Evolutionary conservation across 1,140 invertebrate species (phyloP).

Genomic region (Hyles euphorbiae): DNA sequence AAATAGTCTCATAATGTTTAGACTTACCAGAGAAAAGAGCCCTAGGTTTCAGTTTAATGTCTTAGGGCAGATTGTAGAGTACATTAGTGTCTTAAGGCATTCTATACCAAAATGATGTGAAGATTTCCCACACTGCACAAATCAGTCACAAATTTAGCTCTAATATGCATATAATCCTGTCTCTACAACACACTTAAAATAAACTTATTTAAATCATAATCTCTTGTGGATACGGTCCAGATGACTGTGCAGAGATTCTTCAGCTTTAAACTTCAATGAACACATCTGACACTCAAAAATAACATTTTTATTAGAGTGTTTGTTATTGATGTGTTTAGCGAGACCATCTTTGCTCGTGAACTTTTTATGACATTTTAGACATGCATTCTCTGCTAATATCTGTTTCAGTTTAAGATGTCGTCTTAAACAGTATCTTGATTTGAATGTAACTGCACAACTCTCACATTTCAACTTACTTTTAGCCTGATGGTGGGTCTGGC

Average conservation of each 20-base stretch:
- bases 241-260: conserved; percentile 50
- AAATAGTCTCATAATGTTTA: too few species aligned
- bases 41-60: too few species aligned
- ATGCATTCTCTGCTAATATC: conserved; percentile 51
- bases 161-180: too few species aligned
- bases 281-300: conserved; percentile 58
- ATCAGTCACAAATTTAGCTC: too few species aligned
- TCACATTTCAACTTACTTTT: conserved; percentile 63
- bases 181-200: neutral
- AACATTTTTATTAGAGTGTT: conserved; percentile 56
- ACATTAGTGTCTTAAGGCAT: too few species aligned
- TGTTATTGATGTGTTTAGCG: conserved; percentile 53
- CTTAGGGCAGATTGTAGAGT: too few species aligned
- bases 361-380: conserved; percentile 62
- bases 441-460: conserved; percentile 59
- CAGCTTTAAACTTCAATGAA: conserved; percentile 58
- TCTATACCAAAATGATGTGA: too few species aligned
- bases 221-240: conserved; percentile 56
- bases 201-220: conserved; percentile 43
- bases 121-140: too few species aligned
- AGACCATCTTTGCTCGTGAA: conserved; percentile 51
- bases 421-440: conserved; percentile 60
- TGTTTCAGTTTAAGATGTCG: conserved; percentile 62
- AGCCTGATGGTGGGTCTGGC: conserved; percentile 51
- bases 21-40: too few species aligned